Evolutionary conservation across 2,888 invertebrate genomes (phyloP).

Genomic region (Noctua comes): DNA sequence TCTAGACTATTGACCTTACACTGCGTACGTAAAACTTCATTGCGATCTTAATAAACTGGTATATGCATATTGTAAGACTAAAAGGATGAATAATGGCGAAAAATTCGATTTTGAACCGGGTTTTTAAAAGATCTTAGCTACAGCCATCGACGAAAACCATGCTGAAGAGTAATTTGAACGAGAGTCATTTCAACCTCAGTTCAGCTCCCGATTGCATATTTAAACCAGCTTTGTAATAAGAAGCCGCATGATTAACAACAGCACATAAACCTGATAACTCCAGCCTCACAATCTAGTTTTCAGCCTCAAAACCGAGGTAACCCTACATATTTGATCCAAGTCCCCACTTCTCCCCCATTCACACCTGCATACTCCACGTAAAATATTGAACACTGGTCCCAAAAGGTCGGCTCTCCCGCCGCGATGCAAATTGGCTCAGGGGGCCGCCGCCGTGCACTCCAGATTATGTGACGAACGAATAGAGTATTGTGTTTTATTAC

Average conservation of each 20-base stretch:
- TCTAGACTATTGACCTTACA: conserved; percentile 36
- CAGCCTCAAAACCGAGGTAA: conserved; percentile 43
- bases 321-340: conserved; percentile 61
- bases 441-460: conserved; percentile 69
- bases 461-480: conserved; percentile 75
- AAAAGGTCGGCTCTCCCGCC: conserved; percentile 66
- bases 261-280: conserved; percentile 42
- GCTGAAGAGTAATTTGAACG: not conserved
- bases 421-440: conserved; percentile 76
- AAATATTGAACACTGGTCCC: conserved; percentile 73
- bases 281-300: conserved; percentile 48
- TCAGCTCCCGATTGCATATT: conserved; percentile 2
- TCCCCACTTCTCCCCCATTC: conserved; percentile 57
- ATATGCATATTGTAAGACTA: not conserved
- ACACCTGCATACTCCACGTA: conserved; percentile 72
- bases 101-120: not conserved
- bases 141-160: not conserved
- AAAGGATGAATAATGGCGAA: not conserved
- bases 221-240: conserved; percentile 30
- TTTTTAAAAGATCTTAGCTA: not conserved
- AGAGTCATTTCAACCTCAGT: not conserved
- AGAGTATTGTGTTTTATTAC: conserved; percentile 66
- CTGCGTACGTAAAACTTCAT: conserved; percentile 2
- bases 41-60: not conserved
- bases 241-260: conserved; percentile 26